Evolutionary conservation across 2,888 invertebrate genomes (phyloP).

Genomic region (Altica lythri): DNA sequence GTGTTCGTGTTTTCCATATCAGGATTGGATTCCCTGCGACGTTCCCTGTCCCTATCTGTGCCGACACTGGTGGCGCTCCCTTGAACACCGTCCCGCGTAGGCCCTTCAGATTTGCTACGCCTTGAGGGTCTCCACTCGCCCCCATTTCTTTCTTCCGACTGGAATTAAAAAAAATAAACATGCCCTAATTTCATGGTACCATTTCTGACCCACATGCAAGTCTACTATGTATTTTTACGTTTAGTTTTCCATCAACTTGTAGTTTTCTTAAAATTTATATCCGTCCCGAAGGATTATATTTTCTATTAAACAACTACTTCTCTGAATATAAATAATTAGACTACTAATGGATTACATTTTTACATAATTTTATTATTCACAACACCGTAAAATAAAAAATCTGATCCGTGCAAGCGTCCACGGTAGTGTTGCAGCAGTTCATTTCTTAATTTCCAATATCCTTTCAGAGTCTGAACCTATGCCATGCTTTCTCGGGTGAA

Average conservation of each 20-base stretch:
- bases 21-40: conserved; percentile 57
- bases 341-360: no score
- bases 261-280: neutral
- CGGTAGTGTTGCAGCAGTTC: no score
- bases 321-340: no score
- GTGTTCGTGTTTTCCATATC: conserved; percentile 55
- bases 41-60: conserved; percentile 50
- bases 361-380: no score
- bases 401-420: no score
- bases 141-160: conserved; percentile 73
- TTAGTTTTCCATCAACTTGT: conserved; percentile 10
- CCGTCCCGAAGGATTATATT: neutral
- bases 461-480: no score
- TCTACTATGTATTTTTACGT: no score
- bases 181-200: conserved; percentile 23
- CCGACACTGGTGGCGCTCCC: conserved; percentile 39
- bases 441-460: no score
- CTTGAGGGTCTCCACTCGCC: conserved; percentile 66
- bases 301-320: neutral
- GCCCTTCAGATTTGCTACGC: conserved; percentile 81
- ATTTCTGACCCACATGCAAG: conserved; percentile 22
- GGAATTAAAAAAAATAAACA: conserved; percentile 56
- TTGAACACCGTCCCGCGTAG: conserved; percentile 56
- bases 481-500: no score
- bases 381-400: no score